Evolutionary conservation across 1,140 invertebrate genomes (phyloP).

Genomic region (Proctacanthus coquilletti): DNA sequence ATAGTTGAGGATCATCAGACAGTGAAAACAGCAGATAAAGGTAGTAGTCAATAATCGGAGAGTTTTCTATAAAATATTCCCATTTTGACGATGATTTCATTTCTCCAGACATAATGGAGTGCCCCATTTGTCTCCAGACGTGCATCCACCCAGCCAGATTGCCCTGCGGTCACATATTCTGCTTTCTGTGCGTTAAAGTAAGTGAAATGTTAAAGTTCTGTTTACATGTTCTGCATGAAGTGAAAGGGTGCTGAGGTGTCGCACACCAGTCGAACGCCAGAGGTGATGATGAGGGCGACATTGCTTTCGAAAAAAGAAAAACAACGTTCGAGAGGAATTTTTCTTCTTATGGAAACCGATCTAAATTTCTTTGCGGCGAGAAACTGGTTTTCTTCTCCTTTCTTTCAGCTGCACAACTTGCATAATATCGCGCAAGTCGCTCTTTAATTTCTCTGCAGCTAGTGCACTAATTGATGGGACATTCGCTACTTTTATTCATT

Average conservation of each 20-base stretch:
- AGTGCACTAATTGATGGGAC: too few species aligned
- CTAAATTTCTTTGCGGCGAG: neutral
- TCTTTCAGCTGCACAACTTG: too few species aligned
- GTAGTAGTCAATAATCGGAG: neutral
- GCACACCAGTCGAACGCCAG: too few species aligned
- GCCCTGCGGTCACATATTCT: slow-evolving; percentile 91
- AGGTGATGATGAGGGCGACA: too few species aligned
- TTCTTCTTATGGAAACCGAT: neutral
- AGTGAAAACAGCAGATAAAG: neutral
- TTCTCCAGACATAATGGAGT: slow-evolving; percentile 45
- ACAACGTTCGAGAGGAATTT: too few species aligned
- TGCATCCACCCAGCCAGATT: slow-evolving; percentile 77
- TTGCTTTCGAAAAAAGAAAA: slow-evolving; percentile 7
- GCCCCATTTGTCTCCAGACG: slow-evolving; percentile 81
- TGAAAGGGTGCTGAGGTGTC: too few species aligned
- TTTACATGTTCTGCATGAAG: too few species aligned
- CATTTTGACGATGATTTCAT: too few species aligned
- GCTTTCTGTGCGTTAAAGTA: slow-evolving; percentile 86
- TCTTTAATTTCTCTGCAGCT: too few species aligned
- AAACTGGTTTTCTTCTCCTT: neutral
- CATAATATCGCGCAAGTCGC: too few species aligned
- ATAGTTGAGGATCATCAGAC: neutral
- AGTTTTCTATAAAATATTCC: neutral
- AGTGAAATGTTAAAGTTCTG: too few species aligned
- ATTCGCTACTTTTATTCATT: too few species aligned